These are phyloP conservation scores for Penelope pileata DNA, from an alignment of 2,113 vertebrate genomes.

Conservation along the genomic window DNA sequence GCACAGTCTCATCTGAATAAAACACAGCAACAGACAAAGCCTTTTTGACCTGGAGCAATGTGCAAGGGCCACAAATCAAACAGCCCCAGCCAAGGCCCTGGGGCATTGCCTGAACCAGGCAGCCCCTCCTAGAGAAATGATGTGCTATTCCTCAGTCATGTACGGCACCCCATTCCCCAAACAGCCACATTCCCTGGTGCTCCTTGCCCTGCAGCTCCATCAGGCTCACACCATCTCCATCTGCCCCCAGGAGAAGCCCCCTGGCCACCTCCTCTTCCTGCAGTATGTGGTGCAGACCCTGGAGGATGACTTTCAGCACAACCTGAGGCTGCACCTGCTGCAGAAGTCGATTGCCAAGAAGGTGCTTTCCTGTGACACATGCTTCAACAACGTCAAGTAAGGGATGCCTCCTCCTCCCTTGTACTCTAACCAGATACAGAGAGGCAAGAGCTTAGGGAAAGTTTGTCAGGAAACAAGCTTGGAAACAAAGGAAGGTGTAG, in stretches of 20 bases:
- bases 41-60: background rate
- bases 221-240: background rate
- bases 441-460: background rate
- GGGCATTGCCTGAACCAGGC: background rate
- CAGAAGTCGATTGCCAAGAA: constrained; percentile 84
- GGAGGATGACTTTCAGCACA: constrained; percentile 89
- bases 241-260: constrained; percentile 75
- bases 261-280: constrained; percentile 82
- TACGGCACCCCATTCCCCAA: background rate
- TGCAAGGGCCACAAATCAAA: background rate
- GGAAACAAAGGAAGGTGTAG: background rate
- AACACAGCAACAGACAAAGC: background rate
- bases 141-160: background rate
- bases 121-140: background rate
- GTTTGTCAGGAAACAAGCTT: background rate
- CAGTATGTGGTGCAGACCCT: constrained; percentile 91
- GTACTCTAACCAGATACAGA: background rate
- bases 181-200: background rate
- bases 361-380: constrained; percentile 85
- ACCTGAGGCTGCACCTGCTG: constrained; percentile 67
- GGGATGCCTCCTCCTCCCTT: background rate
- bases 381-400: constrained; percentile 87
- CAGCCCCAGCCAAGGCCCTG: background rate
- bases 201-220: background rate
- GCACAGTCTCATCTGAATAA: background rate